A percentile compares a stretch with the other conserved stretches of the same genome.
Evolutionary conservation across 1,140 invertebrate species (phyloP).

Genomic region (Anthonomus grandis): DNA sequence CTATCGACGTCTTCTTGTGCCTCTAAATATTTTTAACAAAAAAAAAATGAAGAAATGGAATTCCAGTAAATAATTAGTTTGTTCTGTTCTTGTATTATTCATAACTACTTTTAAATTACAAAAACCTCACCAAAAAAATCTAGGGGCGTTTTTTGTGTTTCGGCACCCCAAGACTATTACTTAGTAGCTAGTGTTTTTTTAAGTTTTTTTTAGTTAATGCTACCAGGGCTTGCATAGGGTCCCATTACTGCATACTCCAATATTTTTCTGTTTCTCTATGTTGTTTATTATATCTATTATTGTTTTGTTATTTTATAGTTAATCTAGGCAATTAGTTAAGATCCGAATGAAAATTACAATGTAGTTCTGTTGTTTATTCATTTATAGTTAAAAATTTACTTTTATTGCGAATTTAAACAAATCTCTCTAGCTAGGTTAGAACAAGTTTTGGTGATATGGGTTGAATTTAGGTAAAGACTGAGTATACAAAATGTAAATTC

Average conservation of each 20-base stretch:
- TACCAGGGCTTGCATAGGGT: conserved; percentile 8
- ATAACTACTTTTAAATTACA: too few species aligned
- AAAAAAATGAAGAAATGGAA: too few species aligned
- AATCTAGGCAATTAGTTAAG: background rate
- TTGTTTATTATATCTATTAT: conserved; percentile 1
- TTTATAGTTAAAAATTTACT: background rate
- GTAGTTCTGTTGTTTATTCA: background rate
- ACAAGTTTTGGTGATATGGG: too few species aligned
- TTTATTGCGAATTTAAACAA: conserved; percentile 1
- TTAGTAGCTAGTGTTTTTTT: conserved; percentile 39
- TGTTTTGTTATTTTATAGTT: conserved; percentile 4
- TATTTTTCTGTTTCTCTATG: conserved; percentile 6
- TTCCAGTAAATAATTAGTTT: too few species aligned
- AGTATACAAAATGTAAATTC: too few species aligned
- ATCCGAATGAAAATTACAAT: background rate
- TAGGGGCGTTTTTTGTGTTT: conserved; percentile 8
- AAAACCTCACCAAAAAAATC: too few species aligned
- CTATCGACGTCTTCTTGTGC: too few species aligned
- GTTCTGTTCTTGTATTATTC: too few species aligned
- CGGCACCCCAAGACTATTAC: conserved; percentile 38
- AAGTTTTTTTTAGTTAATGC: conserved; percentile 17
- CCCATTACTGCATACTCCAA: conserved; percentile 4
- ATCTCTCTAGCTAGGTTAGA: background rate
- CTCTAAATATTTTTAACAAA: too few species aligned
- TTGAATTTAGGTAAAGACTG: too few species aligned